Conservation (phyloP, 2,888 invertebrate species). For the Phorcus lineatus region DNA sequence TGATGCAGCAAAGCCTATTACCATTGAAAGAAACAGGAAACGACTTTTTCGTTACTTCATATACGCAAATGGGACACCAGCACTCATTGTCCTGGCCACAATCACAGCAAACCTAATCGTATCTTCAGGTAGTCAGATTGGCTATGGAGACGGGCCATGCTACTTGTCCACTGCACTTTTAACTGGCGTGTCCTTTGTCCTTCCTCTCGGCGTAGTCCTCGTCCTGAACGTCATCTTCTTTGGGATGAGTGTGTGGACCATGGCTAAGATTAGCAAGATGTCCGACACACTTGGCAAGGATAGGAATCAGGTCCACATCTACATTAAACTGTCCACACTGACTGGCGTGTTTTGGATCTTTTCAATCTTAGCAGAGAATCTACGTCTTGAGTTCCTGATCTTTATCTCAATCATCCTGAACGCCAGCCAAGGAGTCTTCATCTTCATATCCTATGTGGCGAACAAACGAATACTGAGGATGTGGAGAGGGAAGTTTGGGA, state of each 20-base stretch:
- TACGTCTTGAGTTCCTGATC: slow-evolving; percentile 40
- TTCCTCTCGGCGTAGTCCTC: slow-evolving; percentile 46
- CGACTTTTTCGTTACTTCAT: slow-evolving; percentile 30
- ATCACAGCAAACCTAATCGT: neutral
- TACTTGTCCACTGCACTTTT: slow-evolving; percentile 35
- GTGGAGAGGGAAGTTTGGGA: slow-evolving; percentile 19
- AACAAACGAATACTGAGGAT: slow-evolving; percentile 40
- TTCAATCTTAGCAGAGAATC: slow-evolving; percentile 43
- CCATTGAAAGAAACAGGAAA: neutral
- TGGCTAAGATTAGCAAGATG: slow-evolving; percentile 35
- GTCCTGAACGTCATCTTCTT: slow-evolving; percentile 51
- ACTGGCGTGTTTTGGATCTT: slow-evolving; percentile 53
- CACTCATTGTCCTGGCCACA: slow-evolving; percentile 23
- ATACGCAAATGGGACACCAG: slow-evolving; percentile 12
- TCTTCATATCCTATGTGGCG: slow-evolving; percentile 48
- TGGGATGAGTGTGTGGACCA: slow-evolving; percentile 41
- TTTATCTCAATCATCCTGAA: slow-evolving; percentile 44
- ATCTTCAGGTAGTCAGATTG: slow-evolving; percentile 22
- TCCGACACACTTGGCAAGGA: slow-evolving; percentile 28
- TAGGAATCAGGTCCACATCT: slow-evolving; percentile 43
- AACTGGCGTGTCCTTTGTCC: slow-evolving; percentile 44
- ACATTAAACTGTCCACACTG: slow-evolving; percentile 48
- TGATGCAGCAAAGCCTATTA: neutral
- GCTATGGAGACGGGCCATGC: slow-evolving; percentile 45
- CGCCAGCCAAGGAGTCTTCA: slow-evolving; percentile 50